phyloP scores from a whole-genome alignment of 64 coral and sea anemone genomes.

The Acropora yongei region DNA sequence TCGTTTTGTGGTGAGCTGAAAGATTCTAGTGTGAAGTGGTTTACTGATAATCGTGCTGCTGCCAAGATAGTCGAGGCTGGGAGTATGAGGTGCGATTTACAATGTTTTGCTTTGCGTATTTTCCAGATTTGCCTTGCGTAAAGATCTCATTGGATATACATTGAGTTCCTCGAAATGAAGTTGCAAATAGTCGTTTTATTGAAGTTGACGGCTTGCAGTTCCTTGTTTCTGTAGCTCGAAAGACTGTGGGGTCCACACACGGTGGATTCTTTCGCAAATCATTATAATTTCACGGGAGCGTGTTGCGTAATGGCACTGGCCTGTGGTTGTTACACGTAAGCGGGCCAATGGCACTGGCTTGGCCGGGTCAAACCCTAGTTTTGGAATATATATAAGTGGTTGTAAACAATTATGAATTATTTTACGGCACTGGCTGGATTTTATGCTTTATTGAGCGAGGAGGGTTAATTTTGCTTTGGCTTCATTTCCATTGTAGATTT shows the following conservation, averaged over 20 bases:
- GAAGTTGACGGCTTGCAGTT: slow-evolving; percentile 34
- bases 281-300: slow-evolving; percentile 31
- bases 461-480: neutral
- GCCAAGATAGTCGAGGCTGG: slow-evolving; percentile 4
- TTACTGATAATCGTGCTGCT: neutral
- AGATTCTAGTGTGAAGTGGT: slow-evolving; percentile 29
- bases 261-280: slow-evolving; percentile 44
- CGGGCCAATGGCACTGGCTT: no score
- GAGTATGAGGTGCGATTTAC: neutral
- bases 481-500: neutral
- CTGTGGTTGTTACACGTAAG: no score
- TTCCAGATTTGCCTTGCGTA: slow-evolving; percentile 3
- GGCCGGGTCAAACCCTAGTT: no score
- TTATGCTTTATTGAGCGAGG: no score
- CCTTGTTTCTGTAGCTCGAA: slow-evolving; percentile 4
- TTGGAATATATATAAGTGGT: no score
- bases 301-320: no score
- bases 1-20: neutral
- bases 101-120: neutral
- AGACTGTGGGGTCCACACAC: slow-evolving; percentile 40
- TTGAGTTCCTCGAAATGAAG: slow-evolving; percentile 20
- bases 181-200: slow-evolving; percentile 13
- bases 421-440: no score
- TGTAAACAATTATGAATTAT: no score
- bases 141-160: slow-evolving; percentile 26